Evolutionary conservation across 2,888 invertebrate species (phyloP), one percentile per base, ranked within the genome.

Genomic region (Gari tellinella): DNA sequence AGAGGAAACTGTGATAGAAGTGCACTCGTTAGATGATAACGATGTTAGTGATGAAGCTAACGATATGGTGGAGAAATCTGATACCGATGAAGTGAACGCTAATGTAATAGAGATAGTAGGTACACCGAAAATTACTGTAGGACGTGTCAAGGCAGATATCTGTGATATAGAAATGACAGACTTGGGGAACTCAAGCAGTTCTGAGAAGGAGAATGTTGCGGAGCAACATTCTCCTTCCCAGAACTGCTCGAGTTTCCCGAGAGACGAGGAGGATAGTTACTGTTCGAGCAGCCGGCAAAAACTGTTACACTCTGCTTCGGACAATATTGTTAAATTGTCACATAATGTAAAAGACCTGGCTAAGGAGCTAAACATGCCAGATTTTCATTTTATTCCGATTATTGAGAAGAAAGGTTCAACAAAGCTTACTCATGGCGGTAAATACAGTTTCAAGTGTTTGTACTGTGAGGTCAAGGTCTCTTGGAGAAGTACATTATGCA

Each of bases 391-490:
- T 31, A 64, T 72, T 19, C 37, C 69, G 8, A 31, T 49, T 46
- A 65, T 51, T 21, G 60, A 53, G 51, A 26, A 51, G 57, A 49
- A 40, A 41, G 23, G 53, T 17, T 37, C 53, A 45, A 55, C 55
- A 31, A 60, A 67, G 37, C 57, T 63, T 14, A 46, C 58, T 41
- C 23, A 45, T 40, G 86, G 85, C 60, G 83, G 85, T 8, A 84
- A 84, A 51, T 78, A 83, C 49, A 75, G 78, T 8, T 86, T 88
- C 62, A 81, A 83, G 61, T 90, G 89, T 64, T 58, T 90, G 14
- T 87, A 88, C 58, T 90, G 89, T 66, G 72, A 72, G 8, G 85
- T 79, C 55, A 81, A 82, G 37, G 82, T 84, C 0, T 66, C 76
- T 17, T 87, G 85, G 82, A 86, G 85, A 60, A 77, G 73, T 14